phyloP scores from a whole-genome alignment of 2,797 vertebrate genomes.

The Mormyrops attenuatus region DNA sequence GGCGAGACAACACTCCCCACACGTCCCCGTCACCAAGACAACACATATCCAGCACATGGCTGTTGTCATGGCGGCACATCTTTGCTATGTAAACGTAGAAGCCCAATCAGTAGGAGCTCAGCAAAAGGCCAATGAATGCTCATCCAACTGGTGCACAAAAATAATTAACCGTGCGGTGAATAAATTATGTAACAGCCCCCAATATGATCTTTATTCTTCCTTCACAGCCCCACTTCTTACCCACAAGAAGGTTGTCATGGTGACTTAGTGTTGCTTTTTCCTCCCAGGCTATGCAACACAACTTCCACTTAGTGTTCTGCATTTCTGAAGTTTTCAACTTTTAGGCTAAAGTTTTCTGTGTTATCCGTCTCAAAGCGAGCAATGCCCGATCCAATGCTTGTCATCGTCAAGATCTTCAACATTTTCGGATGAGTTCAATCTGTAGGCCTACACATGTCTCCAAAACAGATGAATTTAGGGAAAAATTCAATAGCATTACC shows the following conservation, averaged over 20 bases:
- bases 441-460: not conserved
- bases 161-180: not conserved
- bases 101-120: not conserved
- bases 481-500: not conserved
- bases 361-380: not conserved
- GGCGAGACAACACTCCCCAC: not conserved
- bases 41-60: not conserved
- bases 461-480: not conserved
- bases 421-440: not conserved
- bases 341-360: not conserved
- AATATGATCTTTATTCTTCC: not conserved
- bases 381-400: not conserved
- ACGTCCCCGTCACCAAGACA: constrained; percentile 5
- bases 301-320: not conserved
- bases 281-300: not conserved
- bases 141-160: constrained; percentile 13
- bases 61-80: not conserved
- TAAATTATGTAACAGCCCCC: not conserved
- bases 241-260: not conserved
- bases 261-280: not conserved
- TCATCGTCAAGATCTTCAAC: not conserved
- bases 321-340: not conserved
- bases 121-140: not conserved
- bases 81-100: not conserved
- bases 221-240: not conserved